Base-by-base conservation (phyloP, 2,113 vertebrate genomes). In the Crocuta crocuta region DNA sequence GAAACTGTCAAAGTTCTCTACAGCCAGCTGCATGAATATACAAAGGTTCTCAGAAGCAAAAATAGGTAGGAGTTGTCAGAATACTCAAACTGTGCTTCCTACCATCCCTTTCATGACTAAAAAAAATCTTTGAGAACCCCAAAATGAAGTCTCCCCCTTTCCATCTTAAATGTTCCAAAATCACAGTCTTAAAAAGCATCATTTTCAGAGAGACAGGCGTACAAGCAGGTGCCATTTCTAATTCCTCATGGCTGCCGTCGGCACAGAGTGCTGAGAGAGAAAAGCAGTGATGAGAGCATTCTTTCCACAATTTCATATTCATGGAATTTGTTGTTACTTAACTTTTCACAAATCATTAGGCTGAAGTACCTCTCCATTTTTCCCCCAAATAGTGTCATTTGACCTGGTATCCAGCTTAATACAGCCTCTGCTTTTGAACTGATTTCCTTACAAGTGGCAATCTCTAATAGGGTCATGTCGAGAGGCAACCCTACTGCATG, bases 311-410 rank as follows among this genome's bases (percentile, higher is more conserved):
- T 98, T 98, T 99, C 98, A 96, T 99, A 99, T 99, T 98, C 98
- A 98, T 98, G 98, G 98, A 98, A 98, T 98, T 98, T 98, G 97
- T 99, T 98, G 98, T 99, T 99, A 97, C 97, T 99, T 99, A 98
- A 98, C 98, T 98, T 99, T 97, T 97, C 96, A 97, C 95, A 98
- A 98, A 98, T 98, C 96, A 95, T 98, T 99, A 98, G 96, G 81
- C 96, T 99, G 98, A 99, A 99, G 98, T 98, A 98, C 98, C 98
- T 99, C 98, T 98, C 98, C 96, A 98, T 98, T 98, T 96, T 55
- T 1, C 95, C 97, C 97, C 97, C 97, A 98, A 99, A 98, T 98
- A 98, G 94, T 98, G 96, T 96, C 98, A 98, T 99, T 99, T 99
- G 98, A 99, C 98, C 98, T 98, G 97, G 94, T 97, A 97, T 97